Base-by-base conservation (phyloP, 1,140 invertebrate species). In the Hyles euphorbiae region DNA sequence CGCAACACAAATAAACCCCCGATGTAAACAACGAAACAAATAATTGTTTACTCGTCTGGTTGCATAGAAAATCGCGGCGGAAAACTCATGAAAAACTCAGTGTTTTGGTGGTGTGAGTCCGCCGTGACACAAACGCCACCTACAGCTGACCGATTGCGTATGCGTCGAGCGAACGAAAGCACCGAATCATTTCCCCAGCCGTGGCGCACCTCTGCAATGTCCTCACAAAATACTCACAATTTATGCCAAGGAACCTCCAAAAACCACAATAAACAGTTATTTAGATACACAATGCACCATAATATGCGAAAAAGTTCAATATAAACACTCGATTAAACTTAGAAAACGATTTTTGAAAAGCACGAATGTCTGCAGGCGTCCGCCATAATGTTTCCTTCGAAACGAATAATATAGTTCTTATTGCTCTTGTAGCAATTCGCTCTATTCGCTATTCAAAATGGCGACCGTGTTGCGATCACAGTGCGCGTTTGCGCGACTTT, bases 381-480 rank as follows among this genome's bases (percentile, higher is more conserved):
- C 83, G 87, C 88, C 88, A 90, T 90, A 83, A 88, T 90, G 88
- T 89, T 90, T 90, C 88, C 88, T 90, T 88, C 84, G 84, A 84
- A 88, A 87, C 86, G 86, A 88, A 86, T 87, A 87, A 86, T 89
- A 88, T 89, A 87, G 86, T 89, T 89, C 86, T 87, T 87, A 87
- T 87, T 87, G 83, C 87, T 87, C 81, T 87, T 83, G 83, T 80
- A 81, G 76, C 83, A 81, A 83, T 77, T 85, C 83, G 76, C 82
- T 90, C 88, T 89, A 89, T 88, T 90, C 88, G 87, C 88, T 90
- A 90, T 90, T 89, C 88, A 90, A 90, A 88, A 90, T 90, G 88
- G 88, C 88, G 88, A 83, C 87, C 69, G 82, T 87, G 82, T 87
- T 80, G 83, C 86, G 88, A 82, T 83, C 87, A 77, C 83, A 75